Evolutionary conservation across 1,140 invertebrate species (phyloP).

Genomic region (Drosophila pseudoobscura): DNA sequence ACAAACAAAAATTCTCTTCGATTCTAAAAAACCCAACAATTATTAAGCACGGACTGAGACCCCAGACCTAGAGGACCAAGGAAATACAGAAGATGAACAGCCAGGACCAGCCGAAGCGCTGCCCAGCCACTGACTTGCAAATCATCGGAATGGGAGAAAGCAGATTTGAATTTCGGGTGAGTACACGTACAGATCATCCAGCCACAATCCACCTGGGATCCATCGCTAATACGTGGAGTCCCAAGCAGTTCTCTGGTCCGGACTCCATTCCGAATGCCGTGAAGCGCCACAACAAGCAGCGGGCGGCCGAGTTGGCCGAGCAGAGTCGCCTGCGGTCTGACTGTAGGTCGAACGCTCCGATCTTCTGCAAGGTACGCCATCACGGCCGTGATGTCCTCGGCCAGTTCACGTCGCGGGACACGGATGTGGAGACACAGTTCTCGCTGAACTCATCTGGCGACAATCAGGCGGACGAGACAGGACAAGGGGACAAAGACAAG

Average conservation of each 20-base stretch:
- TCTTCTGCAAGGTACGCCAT: conserved; percentile 60
- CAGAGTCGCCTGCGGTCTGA: conserved; percentile 13
- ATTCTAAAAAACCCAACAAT: too few species aligned
- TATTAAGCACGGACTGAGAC: too few species aligned
- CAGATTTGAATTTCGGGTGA: conserved; percentile 68
- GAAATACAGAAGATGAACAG: conserved; percentile 5
- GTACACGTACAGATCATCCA: not conserved
- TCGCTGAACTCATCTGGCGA: conserved; percentile 25
- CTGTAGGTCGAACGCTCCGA: conserved; percentile 19
- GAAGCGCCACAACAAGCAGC: conserved; percentile 49
- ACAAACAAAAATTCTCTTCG: too few species aligned
- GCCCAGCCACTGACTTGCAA: conserved; percentile 11
- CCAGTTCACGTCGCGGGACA: conserved; percentile 53
- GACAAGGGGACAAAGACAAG: too few species aligned
- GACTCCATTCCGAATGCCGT: conserved; percentile 64
- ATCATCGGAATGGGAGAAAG: conserved; percentile 8
- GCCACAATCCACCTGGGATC: too few species aligned
- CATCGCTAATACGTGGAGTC: too few species aligned
- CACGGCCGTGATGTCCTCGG: conserved; percentile 46
- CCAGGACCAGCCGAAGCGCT: conserved; percentile 27
- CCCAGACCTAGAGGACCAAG: too few species aligned
- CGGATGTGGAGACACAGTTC: conserved; percentile 62
- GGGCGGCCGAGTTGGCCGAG: conserved; percentile 61
- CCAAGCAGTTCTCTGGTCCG: conserved; percentile 45
- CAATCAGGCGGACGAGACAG: not conserved